Percentiles rank a stretch among this genome's conserved stretches.
Evolutionary conservation across 2,113 vertebrate species (phyloP).

Genomic region (Delphinus delphis): DNA sequence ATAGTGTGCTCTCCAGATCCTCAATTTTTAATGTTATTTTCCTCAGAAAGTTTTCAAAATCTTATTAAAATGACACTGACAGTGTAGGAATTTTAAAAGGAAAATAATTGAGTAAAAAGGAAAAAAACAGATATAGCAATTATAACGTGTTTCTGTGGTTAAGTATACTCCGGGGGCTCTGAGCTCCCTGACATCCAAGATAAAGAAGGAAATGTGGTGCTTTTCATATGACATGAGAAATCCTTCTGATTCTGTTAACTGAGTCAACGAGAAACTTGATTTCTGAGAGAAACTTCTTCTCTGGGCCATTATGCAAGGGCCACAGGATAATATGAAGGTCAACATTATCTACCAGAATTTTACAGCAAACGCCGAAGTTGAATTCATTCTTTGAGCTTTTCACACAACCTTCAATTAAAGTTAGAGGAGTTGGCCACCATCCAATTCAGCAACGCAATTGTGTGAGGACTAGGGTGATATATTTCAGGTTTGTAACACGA

Average conservation of each 20-base stretch:
- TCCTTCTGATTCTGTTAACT: not conserved
- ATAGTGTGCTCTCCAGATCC: not conserved
- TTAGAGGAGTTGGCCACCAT: not conserved
- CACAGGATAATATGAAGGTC: slow-evolving; percentile 3
- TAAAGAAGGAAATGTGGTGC: not conserved
- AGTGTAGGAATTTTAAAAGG: not conserved
- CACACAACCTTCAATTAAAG: slow-evolving; percentile 53
- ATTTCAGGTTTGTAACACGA: slow-evolving; percentile 1
- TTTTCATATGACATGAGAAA: not conserved
- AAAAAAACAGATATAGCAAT: not conserved
- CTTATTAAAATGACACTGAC: not conserved
- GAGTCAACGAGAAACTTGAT: not conserved
- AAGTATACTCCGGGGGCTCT: not conserved
- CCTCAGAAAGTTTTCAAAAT: not conserved
- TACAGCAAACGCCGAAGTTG: slow-evolving; percentile 13
- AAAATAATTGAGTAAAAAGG: not conserved
- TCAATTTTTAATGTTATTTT: not conserved
- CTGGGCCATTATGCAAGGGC: not conserved
- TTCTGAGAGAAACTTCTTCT: slow-evolving; percentile 1
- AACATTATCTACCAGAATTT: slow-evolving; percentile 25
- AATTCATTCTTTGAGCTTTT: slow-evolving; percentile 37
- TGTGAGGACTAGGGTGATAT: not conserved
- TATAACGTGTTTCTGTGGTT: not conserved
- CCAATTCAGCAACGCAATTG: not conserved
- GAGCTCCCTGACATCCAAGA: slow-evolving; percentile 3